Evolutionary conservation across 2,888 invertebrate species (phyloP).

Genomic region (Hirtodrosophila confusa): DNA sequence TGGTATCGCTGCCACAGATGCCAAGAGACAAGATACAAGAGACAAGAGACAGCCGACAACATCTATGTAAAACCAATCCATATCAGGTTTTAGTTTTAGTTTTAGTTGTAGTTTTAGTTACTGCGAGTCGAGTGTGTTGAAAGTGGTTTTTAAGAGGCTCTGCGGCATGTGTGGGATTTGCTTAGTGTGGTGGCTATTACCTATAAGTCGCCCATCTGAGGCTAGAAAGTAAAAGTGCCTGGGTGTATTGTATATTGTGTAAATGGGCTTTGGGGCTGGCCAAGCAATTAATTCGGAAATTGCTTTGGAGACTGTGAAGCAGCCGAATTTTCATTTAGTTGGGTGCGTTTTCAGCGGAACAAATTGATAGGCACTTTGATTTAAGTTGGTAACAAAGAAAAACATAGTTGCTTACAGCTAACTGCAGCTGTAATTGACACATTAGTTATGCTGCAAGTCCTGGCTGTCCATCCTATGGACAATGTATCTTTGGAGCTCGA

Average conservation of each 20-base stretch:
- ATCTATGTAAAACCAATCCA: slow-evolving; percentile 52
- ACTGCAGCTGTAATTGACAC: too few relatives aligned
- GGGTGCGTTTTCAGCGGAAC: slow-evolving; percentile 34
- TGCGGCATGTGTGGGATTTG: slow-evolving; percentile 61
- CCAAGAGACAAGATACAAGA: slow-evolving; percentile 47
- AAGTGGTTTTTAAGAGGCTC: slow-evolving; percentile 54
- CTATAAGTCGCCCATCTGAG: slow-evolving; percentile 49
- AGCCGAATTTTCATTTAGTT: slow-evolving; percentile 30
- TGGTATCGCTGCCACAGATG: slow-evolving; percentile 38
- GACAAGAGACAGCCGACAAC: slow-evolving; percentile 44
- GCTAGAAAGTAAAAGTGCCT: slow-evolving; percentile 56
- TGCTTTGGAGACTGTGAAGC: slow-evolving; percentile 44
- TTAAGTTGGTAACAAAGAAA: slow-evolving; percentile 8
- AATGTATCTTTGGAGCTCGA: slow-evolving; percentile 7
- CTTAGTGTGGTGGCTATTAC: slow-evolving; percentile 32
- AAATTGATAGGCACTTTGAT: slow-evolving; percentile 13
- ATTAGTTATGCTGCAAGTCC: too few relatives aligned
- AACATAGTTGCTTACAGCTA: too few relatives aligned
- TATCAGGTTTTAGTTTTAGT: slow-evolving; percentile 53
- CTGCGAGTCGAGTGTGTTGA: slow-evolving; percentile 22
- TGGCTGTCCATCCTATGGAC: slow-evolving; percentile 6
- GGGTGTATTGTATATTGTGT: slow-evolving; percentile 38
- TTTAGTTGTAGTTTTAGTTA: neutral
- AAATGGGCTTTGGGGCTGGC: slow-evolving; percentile 53
- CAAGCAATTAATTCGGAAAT: slow-evolving; percentile 59